A percentile compares a stretch with the other conserved stretches of the same genome.
phyloP scores from a whole-genome alignment of 2,888 invertebrate genomes.

The Cosmorhoe ocellata region DNA sequence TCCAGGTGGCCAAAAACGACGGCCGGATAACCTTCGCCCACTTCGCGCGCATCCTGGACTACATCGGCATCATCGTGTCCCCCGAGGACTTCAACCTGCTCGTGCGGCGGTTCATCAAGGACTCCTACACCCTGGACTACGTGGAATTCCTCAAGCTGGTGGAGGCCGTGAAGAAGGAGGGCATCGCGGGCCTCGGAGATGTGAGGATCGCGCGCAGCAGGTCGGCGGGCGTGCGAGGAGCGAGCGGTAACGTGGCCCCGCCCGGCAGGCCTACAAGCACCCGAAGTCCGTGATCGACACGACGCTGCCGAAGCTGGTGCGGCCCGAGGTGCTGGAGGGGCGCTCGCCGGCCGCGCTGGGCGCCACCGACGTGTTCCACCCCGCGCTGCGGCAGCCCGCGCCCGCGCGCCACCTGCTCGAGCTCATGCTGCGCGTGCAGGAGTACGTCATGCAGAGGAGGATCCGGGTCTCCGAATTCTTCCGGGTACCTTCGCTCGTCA shows the following conservation, averaged over 20 bases:
- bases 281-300: conserved; percentile 86
- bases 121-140: conserved; percentile 90
- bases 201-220: conserved; percentile 60
- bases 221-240: too few relatives aligned
- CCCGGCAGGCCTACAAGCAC: conserved; percentile 65
- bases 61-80: conserved; percentile 86
- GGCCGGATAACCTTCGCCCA: conserved; percentile 90
- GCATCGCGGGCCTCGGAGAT: conserved; percentile 75
- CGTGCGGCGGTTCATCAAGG: conserved; percentile 88
- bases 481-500: conserved; percentile 64
- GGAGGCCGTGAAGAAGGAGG: conserved; percentile 85
- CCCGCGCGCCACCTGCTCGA: conserved; percentile 78
- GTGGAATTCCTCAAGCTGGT: conserved; percentile 87
- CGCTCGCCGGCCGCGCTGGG: conserved; percentile 63
- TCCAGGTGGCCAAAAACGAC: conserved; percentile 87
- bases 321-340: conserved; percentile 85
- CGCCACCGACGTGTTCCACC: conserved; percentile 83
- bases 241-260: too few relatives aligned
- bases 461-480: conserved; percentile 87
- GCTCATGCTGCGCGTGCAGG: conserved; percentile 85
- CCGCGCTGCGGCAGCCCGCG: conserved; percentile 74
- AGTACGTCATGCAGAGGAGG: conserved; percentile 84
- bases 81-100: conserved; percentile 88
- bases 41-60: conserved; percentile 88
- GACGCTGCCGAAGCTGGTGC: conserved; percentile 85